Percentiles rank a stretch among this genome's conserved stretches.
Evolutionary conservation across 2,888 invertebrate species (phyloP).

Genomic region (Cataglyphis livida): DNA sequence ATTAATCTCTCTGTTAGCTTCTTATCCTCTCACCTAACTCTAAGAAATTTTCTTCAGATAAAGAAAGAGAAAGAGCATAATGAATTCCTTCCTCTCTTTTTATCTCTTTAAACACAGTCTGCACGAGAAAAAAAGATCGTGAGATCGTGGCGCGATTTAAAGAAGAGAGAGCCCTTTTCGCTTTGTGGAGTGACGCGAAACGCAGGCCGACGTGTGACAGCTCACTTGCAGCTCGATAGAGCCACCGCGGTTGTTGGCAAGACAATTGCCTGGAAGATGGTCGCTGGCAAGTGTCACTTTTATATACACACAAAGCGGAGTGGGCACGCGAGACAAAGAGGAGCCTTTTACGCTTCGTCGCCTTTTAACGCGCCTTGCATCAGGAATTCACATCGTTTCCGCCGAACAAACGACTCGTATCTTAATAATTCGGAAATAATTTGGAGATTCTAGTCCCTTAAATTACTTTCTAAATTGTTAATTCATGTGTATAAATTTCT

Average conservation of each 20-base stretch:
- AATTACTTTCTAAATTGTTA: background rate
- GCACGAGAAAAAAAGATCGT: background rate
- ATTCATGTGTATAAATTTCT: background rate
- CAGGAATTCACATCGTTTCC: slow-evolving; percentile 2
- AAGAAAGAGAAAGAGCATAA: background rate
- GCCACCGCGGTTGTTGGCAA: slow-evolving; percentile 55
- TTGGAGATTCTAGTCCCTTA: background rate
- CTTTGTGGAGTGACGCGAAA: slow-evolving; percentile 2
- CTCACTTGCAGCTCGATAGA: slow-evolving; percentile 53
- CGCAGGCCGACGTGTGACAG: background rate
- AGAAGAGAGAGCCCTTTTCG: background rate
- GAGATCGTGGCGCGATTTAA: background rate
- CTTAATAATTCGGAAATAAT: background rate
- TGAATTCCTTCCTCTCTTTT: background rate
- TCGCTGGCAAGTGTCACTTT: slow-evolving; percentile 71
- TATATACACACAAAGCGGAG: slow-evolving; percentile 60
- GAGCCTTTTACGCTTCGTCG: background rate
- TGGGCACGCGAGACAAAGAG: slow-evolving; percentile 29
- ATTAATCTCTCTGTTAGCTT: background rate
- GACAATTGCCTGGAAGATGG: slow-evolving; percentile 71
- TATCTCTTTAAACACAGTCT: background rate
- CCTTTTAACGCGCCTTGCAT: slow-evolving; percentile 13
- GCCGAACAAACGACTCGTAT: background rate
- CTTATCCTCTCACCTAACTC: background rate
- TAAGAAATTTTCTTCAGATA: background rate